Base-by-base conservation (phyloP, 35 echinoderm and acorn worm genomes). In the Antedon bifida region DNA sequence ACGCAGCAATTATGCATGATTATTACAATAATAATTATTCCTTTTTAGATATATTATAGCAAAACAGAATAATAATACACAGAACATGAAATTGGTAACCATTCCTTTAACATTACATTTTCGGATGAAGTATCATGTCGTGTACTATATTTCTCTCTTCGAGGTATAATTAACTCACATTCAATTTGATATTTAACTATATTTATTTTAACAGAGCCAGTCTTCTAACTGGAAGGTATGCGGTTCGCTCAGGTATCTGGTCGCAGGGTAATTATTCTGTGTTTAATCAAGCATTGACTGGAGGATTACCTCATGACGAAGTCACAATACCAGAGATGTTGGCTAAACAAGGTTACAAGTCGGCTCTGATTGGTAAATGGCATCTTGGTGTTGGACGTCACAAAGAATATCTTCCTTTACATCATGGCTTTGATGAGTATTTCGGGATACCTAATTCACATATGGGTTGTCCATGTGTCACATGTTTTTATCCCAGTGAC, bases 371-470 rank as follows among this genome's bases (percentile, higher is more conserved):
- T 29, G 78, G 78, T 17, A 80, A 80, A 26, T 80, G 78, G 78
- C 78, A 80, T 36, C 78, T 80, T 80, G 78, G 78, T 36, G 35
- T 80, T 38, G 78, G 78, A 14, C 23, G 26, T 3, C 14, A 80
- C 31, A 8, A 30, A 35, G 36, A 80, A 80, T 80, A 80, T 39
- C 36, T 80, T 36, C 78, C 78, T 28, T 5, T 38, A 9, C 34
- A 80, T 38, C 36, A 36, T 39, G 78, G 78, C 10, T 80, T 80
- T 39, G 78, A 80, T 39, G 7, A 80, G 23, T 80, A 80, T 38
- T 36, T 80, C 16, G 78, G 78, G 11, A 80, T 80, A 10, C 78
- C 78, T 0, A 17, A 80, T 38, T 11, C 78, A 38, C 78, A 80
- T 38, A n/a, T 11, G 9, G 33, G 39, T 34, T 80, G 78, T 80